phyloP scores from a whole-genome alignment of 1,140 invertebrate species.

The Scaptomyza pallida region DNA sequence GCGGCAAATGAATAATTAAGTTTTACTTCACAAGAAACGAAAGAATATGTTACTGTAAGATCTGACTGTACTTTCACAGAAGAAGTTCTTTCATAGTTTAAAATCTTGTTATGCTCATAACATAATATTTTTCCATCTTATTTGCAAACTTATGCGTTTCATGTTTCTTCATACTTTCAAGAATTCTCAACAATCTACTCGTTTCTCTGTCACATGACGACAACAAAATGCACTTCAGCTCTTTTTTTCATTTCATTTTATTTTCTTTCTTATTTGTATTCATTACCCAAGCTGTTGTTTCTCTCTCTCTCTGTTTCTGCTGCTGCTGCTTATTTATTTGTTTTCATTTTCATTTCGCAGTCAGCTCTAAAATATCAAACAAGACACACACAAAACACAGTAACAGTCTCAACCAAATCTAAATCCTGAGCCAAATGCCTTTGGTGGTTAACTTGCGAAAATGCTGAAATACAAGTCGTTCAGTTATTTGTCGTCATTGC shows the following conservation, averaged over 20 bases:
- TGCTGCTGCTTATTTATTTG: constrained; percentile 71
- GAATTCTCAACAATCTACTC: constrained; percentile 11
- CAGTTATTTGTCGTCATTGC: constrained; percentile 36
- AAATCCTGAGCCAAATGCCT: constrained; percentile 56
- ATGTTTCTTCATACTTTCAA: constrained; percentile 15
- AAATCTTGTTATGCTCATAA: neutral
- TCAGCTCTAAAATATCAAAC: constrained; percentile 58
- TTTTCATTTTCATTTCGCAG: constrained; percentile 69
- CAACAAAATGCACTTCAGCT: constrained; percentile 28
- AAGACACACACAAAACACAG: constrained; percentile 22
- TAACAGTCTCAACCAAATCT: constrained; percentile 22
- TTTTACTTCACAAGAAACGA: no score
- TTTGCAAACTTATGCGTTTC: constrained; percentile 22
- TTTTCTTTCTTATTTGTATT: constrained; percentile 54
- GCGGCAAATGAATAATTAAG: no score
- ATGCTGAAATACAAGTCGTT: constrained; percentile 17
- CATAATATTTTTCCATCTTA: constrained; percentile 21
- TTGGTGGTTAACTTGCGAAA: constrained; percentile 30
- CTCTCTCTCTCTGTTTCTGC: constrained; percentile 18
- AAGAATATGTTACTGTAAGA: no score
- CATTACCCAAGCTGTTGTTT: constrained; percentile 55
- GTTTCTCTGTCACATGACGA: neutral
- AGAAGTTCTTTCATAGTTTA: neutral
- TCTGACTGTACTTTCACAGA: no score
- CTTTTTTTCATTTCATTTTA: constrained; percentile 18